A percentile compares a stretch with the other conserved stretches of the same genome.
These are phyloP conservation scores for Bilobella aurantiaca DNA, from an alignment of 1,140 invertebrate species.

Conservation along the genomic window DNA sequence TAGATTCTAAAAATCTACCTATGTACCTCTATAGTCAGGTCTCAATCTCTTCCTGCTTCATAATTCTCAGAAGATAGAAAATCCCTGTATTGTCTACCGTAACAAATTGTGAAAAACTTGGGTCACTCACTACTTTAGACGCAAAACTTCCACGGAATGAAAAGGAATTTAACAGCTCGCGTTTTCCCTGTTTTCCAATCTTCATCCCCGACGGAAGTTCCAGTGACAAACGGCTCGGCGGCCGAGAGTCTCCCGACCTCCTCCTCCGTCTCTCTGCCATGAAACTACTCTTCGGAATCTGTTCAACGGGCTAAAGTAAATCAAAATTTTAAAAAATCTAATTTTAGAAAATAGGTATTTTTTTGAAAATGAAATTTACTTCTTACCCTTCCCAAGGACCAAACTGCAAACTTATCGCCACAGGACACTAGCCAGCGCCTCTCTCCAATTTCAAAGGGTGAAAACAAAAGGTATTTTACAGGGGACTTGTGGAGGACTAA, in stretches of 20 bases:
- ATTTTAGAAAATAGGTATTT: background rate
- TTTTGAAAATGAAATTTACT: background rate
- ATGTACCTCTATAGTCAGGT: conserved; percentile 1
- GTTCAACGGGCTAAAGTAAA: conserved; percentile 13
- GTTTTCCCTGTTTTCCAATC: conserved; percentile 29
- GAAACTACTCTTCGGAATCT: conserved; percentile 19
- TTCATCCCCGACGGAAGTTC: conserved; percentile 24
- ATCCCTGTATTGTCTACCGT: conserved; percentile 29
- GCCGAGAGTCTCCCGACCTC: conserved; percentile 13
- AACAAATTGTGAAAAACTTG: conserved; percentile 18
- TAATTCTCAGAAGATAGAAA: conserved; percentile 23
- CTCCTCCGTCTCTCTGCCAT: conserved; percentile 23
- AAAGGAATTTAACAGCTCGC: conserved; percentile 29
- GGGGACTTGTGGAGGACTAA: conserved; percentile 29
- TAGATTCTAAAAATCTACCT: no score
- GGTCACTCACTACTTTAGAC: conserved; percentile 14
- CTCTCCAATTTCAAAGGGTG: conserved; percentile 9
- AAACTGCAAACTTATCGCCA: conserved; percentile 29
- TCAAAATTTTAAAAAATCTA: background rate
- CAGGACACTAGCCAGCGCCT: conserved; percentile 18
- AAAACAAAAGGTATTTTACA: conserved; percentile 21
- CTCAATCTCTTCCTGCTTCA: conserved; percentile 2
- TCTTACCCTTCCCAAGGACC: conserved; percentile 21
- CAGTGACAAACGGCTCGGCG: conserved; percentile 16
- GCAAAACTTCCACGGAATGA: conserved; percentile 26